Conservation (phyloP, 1,140 invertebrate genomes). For the Heliconius melpomene region DNA sequence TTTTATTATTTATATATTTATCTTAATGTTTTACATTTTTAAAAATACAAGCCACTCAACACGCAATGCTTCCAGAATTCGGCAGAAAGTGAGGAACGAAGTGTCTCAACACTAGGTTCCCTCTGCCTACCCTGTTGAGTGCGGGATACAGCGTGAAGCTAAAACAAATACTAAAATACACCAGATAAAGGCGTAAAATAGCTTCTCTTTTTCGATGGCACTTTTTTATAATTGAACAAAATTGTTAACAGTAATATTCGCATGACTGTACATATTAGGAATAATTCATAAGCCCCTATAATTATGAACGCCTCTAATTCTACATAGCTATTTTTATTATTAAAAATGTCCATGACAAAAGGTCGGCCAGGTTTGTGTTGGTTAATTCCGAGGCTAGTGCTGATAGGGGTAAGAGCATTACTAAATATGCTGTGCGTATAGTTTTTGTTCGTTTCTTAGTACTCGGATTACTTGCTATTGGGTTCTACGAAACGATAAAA, state of each 20-base stretch:
- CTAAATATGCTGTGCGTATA: neutral
- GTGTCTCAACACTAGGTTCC: too few species aligned
- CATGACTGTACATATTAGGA: neutral
- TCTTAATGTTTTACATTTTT: too few species aligned
- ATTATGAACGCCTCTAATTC: slow-evolving; percentile 19
- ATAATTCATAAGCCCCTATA: slow-evolving; percentile 29
- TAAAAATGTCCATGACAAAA: slow-evolving; percentile 31
- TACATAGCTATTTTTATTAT: slow-evolving; percentile 23
- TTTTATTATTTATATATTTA: too few species aligned
- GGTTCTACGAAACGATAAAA: neutral
- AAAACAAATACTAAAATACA: too few species aligned
- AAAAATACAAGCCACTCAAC: too few species aligned
- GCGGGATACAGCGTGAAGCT: too few species aligned
- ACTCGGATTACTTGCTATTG: neutral
- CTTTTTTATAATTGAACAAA: too few species aligned
- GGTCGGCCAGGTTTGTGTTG: slow-evolving; percentile 20
- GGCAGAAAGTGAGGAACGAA: too few species aligned
- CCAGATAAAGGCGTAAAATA: too few species aligned
- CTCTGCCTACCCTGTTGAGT: too few species aligned
- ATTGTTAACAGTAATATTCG: neutral
- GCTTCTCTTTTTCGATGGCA: too few species aligned
- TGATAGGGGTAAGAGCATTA: slow-evolving; percentile 25
- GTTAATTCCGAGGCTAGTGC: slow-evolving; percentile 19
- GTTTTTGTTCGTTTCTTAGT: neutral
- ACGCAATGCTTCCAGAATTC: too few species aligned